Conservation (phyloP, 2,113 vertebrate species). For the Hucho hucho region DNA sequence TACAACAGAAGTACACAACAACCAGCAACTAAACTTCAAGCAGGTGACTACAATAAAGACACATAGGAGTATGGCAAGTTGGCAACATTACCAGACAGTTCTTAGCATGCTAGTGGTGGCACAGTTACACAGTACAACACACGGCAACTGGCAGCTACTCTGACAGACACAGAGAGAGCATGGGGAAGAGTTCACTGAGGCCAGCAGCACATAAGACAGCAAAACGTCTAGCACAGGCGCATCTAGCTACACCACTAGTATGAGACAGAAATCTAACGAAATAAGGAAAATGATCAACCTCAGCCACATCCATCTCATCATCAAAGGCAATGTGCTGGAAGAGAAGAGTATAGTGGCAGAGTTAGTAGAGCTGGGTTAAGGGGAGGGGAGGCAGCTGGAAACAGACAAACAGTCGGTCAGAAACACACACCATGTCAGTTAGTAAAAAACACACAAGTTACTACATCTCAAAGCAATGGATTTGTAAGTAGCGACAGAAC, state of each 20-base stretch:
- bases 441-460: slow-evolving; percentile 23
- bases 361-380: slow-evolving; percentile 67
- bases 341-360: slow-evolving; percentile 74
- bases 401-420: slow-evolving; percentile 2
- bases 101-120: slow-evolving; percentile 11
- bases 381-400: slow-evolving; percentile 23
- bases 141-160: slow-evolving; percentile 19
- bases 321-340: slow-evolving; percentile 94
- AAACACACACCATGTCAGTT: slow-evolving; percentile 16
- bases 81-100: slow-evolving; percentile 43
- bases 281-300: slow-evolving; percentile 86
- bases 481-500: slow-evolving; percentile 2
- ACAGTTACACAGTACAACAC: slow-evolving; percentile 9
- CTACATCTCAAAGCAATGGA: slow-evolving; percentile 18
- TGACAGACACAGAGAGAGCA: slow-evolving; percentile 21
- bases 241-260: slow-evolving; percentile 4
- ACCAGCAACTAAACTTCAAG: slow-evolving; percentile 5
- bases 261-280: slow-evolving; percentile 48
- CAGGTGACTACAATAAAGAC: slow-evolving; percentile 30
- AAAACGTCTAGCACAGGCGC: not conserved
- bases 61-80: slow-evolving; percentile 39
- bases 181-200: not conserved
- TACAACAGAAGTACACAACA: not conserved
- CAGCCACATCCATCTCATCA: slow-evolving; percentile 95
- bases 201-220: not conserved